Base-by-base conservation (phyloP, 2,888 invertebrate genomes). In the Listrodromus nycthemerus region DNA sequence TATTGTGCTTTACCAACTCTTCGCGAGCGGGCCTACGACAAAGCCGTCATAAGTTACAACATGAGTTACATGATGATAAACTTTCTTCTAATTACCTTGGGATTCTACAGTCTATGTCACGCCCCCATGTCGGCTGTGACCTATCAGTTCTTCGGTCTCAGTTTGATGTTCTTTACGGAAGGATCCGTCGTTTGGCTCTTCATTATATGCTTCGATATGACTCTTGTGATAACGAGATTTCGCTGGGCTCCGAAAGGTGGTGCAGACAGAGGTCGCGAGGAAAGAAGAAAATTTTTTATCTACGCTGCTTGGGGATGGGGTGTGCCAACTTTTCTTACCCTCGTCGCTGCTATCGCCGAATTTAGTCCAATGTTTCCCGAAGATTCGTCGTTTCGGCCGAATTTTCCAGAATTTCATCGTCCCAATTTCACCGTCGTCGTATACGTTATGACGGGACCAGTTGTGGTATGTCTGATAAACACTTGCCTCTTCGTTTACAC, bases 171-270 rank as follows among this genome's bases (percentile, higher is more conserved):
- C 66, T 81, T 89, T 8, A 88, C 89, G 8, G 85, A 91, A 65
- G 86, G 89, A 1, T 86, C 88, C 8, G 88, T 89, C 8, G 82
- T 88, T n/a, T 92, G 92, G 92, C 80, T 91, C 27, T 86, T 91
- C n/a, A 86, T 90, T n/a, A 89, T 92, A 50, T 91, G 92, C 79
- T 87, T 91, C 66, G 92, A 92, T 78, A 89, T 91, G 83, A 90
- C 92, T 3, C 82, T 91, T 13, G 89, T 89, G 7, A 92, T 92
- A 73, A 92, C 92, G 13, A 86, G 90, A 76, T 89, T 92, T 66
- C 88, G 88, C 16, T 91, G 89, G 91, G 86, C 86, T 2, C 90
- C 90, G 2, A 78, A 88, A 5, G 71, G 65, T 69, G 79, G 81
- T 10, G 65, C 73, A 2, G 80, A 65, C 33, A 89, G 87, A 41